phyloP scores from a whole-genome alignment of 2,888 invertebrate genomes.

The Cosmopolites sordidus region DNA sequence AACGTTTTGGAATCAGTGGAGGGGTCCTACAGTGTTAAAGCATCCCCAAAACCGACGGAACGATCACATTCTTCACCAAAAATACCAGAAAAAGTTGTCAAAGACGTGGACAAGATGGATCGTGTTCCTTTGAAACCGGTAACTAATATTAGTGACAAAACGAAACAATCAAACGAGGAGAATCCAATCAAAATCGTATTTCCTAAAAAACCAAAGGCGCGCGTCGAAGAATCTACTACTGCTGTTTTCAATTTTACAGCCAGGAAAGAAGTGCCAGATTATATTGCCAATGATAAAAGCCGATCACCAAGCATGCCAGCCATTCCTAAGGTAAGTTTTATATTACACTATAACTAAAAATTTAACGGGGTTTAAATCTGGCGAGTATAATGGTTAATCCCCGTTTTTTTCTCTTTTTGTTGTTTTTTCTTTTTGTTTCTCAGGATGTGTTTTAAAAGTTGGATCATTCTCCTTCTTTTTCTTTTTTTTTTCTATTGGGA shows the following conservation, averaged over 20 bases:
- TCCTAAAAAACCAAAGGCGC: slow-evolving; percentile 23
- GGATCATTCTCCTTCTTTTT: too few species aligned
- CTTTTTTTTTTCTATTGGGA: too few species aligned
- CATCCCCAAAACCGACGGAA: slow-evolving; percentile 1
- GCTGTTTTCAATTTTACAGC: slow-evolving; percentile 76
- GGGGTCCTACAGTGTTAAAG: not conserved
- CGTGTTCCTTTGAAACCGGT: slow-evolving; percentile 8
- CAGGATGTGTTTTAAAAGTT: too few species aligned
- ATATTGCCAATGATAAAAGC: slow-evolving; percentile 83
- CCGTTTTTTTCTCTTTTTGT: too few species aligned
- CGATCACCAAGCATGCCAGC: slow-evolving; percentile 63
- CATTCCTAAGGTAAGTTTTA: slow-evolving; percentile 67
- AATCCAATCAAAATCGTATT: slow-evolving; percentile 11
- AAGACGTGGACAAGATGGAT: slow-evolving; percentile 4
- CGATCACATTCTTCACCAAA: not conserved
- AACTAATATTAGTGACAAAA: slow-evolving; percentile 2
- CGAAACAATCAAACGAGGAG: slow-evolving; percentile 1
- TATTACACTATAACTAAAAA: too few species aligned
- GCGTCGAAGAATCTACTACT: slow-evolving; percentile 29
- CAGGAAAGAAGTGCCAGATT: slow-evolving; percentile 82
- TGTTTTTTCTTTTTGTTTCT: too few species aligned
- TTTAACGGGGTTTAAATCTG: too few species aligned
- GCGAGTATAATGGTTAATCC: too few species aligned
- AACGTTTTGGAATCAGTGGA: not conserved
- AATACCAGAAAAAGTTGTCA: not conserved